Evolutionary conservation across 2,888 invertebrate species (phyloP), one percentile per base, ranked within the genome.

Genomic region (Platerodrilus igneus): DNA sequence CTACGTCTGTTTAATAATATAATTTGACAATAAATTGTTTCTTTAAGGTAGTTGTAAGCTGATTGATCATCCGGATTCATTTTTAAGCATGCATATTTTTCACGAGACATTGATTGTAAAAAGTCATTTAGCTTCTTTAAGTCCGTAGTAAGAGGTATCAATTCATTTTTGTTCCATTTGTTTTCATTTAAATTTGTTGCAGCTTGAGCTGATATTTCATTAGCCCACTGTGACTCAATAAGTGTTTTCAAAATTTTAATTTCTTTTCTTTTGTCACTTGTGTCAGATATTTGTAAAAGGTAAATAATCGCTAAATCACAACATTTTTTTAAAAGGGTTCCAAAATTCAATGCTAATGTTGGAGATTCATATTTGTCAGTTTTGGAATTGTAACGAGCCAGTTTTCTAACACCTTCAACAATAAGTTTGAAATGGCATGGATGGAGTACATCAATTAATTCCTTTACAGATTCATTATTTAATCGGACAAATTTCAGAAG

Each of bases 161-260:
- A 23, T 38, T 55, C 50, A n/a, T 49, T 36, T 34, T 54, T 53
- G 23, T 56, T 55, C 51, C 52, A 53, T 47, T 39, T 47, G 15
- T 50, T 52, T 30, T 46, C 28, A 51, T 49, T 49, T 31, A 55
- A 41, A 37, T 53, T 52, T 15, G 48, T 23, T 10, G 32, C 26
- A 21, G 52, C 56, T 43, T 51, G 55, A 6, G 53, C 48, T 4
- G 51, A 52, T 16, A 56, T 36, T 47, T 53, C 53, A 31, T 52
- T 30, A 3, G 48, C 45, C 54, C 55, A 56, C 33, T 54, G 55
- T 6, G 55, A 52, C 37, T 42, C 38, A 8, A 53, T 42, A 10
- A 56, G 44, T 14, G 30, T 44, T 39, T 53, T 55, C 30, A 56
- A 37, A 28, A 46, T 51, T 25, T 55, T 52, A 19, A 50, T 4